Evolutionary conservation across 2,888 invertebrate genomes (phyloP), one percentile per base, ranked within the genome.

Genomic region (Orgyia antiqua): DNA sequence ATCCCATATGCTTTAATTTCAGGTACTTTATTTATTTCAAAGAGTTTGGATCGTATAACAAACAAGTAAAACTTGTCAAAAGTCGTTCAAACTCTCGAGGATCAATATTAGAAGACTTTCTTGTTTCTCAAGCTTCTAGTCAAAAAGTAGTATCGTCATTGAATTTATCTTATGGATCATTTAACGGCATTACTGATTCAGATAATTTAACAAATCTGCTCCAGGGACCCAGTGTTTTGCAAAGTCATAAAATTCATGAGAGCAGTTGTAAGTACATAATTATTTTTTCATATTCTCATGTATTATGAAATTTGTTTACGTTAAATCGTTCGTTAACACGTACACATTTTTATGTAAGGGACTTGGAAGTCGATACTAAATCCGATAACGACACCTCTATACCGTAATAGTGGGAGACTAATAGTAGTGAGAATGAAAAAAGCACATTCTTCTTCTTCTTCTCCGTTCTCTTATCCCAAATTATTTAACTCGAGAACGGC

Each of bases 1-100:
- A n/a, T n/a, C 6, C 1, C 10, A 10, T 23, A 10, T 20, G 23
- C 10, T 23, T 23, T 20, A 2, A 11, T 63, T 84, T 34, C 71
- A 89, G 89, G 63, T 89, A 89, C 58, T 84, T 82, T 53, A 68
- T 71, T 45, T 89, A 76, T 55, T 89, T 88, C 54, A 86, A 86
- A 60, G 89, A 89, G 53, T 78, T 89, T 38, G 87, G 87, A 39
- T 78, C 80, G 20, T 71, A 87, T 35, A 82, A 84, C 48, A 80
- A 74, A 38, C 89, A 89, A 68, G 45, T 87, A 13, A 71, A 58
- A 36, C 50, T 79, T 31, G 75, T 82, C 0, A 84, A 75, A 47
- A 78, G 79, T 52, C 71, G 86, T 7, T 82, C 86, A 1, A 86
- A 80, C 44, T 87, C 87, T 2, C 68, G 82, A 45, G 84, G 84